Evolutionary conservation across 2,113 vertebrate genomes (phyloP), one percentile per base, ranked within the genome.

Genomic region (Ardeotis arabs): DNA sequence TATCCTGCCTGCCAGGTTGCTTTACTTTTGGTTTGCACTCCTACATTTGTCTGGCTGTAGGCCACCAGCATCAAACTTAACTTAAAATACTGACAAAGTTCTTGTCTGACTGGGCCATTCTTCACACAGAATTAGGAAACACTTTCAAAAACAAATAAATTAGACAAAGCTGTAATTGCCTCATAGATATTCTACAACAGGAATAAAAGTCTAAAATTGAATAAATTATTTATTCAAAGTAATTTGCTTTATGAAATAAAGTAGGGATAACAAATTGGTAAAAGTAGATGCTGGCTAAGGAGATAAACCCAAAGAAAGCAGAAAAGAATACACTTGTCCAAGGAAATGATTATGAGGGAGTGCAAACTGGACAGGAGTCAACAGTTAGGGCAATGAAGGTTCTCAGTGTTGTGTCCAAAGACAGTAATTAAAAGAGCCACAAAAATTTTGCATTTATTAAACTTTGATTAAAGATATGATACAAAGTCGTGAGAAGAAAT

Each of bases 171-270:
- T 87, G n/a, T 58, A 74, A 69, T 89, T 93, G 15, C 20, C 22
- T 87, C 44, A 59, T 77, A 25, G n/a, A 23, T 90, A 58, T 53
- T 88, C 59, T 67, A 47, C 37, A 92, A 74, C 37, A 77, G 67
- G 84, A 93, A 82, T 37, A 77, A 60, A 90, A 77, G 2, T 29
- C 45, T 93, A 59, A 92, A 62, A 31, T n/a, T 83, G 45, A 76
- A 86, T 70, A 44, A 31, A 44, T 67, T 77, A 80, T 88, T 91
- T 90, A 80, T 87, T 84, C 12, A 21, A 74, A 95, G n/a, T 60
- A 35, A 72, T 90, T 74, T 84, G 3, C 28, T 81, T 93, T 86
- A 69, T 86, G n/a, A 80, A 81, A 77, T 80, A 45, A 88, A 86
- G 16, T 33, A 77, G 15, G 39, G 13, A 74, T 87, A 10, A 55